Conservation (phyloP, 2,888 invertebrate genomes). For the Agrilus mali region DNA sequence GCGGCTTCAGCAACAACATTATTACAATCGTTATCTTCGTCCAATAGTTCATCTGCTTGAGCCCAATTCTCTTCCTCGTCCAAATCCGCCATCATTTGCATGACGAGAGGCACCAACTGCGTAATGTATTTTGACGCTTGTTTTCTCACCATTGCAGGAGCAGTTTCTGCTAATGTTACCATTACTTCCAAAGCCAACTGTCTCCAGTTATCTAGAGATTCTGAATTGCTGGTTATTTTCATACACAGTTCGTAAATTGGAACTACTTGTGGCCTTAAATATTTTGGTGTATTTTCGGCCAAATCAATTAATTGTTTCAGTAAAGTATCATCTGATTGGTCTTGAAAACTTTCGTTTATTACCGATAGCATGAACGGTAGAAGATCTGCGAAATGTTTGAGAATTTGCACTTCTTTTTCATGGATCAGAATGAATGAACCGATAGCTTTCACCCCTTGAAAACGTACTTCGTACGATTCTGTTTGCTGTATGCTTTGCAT, state of each 20-base stretch:
- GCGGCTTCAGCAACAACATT: slow-evolving; percentile 94
- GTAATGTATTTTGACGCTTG: slow-evolving; percentile 74
- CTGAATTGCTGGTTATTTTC: slow-evolving; percentile 63
- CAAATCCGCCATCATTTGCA: slow-evolving; percentile 90
- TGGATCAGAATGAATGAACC: slow-evolving; percentile 84
- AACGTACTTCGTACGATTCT: slow-evolving; percentile 60
- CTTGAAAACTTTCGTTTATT: slow-evolving; percentile 69
- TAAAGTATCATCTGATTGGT: slow-evolving; percentile 78
- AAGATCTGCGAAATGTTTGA: slow-evolving; percentile 79
- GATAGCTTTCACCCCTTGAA: slow-evolving; percentile 73
- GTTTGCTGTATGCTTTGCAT: slow-evolving; percentile 58
- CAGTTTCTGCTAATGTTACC: slow-evolving; percentile 79
- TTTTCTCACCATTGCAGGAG: slow-evolving; percentile 93
- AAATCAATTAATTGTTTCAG: slow-evolving; percentile 89
- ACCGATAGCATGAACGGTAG: slow-evolving; percentile 67
- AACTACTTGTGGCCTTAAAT: slow-evolving; percentile 75
- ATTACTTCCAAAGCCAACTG: slow-evolving; percentile 83
- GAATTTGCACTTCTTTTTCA: slow-evolving; percentile 83
- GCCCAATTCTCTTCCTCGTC: slow-evolving; percentile 89
- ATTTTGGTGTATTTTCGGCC: slow-evolving; percentile 88
- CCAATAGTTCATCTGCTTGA: slow-evolving; percentile 70
- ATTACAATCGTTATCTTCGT: slow-evolving; percentile 91
- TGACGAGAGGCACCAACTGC: slow-evolving; percentile 66
- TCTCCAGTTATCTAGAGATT: slow-evolving; percentile 69
- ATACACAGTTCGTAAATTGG: slow-evolving; percentile 79